Evolutionary conservation across 2,888 invertebrate genomes (phyloP).

Genomic region (Myopa testacea): DNA sequence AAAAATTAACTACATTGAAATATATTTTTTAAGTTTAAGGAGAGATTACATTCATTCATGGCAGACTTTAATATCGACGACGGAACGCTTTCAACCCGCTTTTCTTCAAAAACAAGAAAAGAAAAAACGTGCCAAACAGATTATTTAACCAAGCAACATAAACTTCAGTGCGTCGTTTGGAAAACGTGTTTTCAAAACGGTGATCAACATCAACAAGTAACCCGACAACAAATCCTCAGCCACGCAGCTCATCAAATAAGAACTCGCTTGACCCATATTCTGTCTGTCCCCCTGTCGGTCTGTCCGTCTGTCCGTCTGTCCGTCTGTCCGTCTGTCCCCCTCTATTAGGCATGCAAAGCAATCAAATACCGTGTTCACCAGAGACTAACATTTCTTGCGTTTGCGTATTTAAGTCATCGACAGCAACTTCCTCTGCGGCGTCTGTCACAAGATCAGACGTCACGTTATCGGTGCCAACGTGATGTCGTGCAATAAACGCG

Average conservation of each 20-base stretch:
- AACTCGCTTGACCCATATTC: constrained; percentile 28
- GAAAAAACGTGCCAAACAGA: background rate
- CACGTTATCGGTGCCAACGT: background rate
- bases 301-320: background rate
- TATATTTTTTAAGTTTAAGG: no score
- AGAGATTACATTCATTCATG: no score
- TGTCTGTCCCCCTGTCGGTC: background rate
- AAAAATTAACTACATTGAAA: no score
- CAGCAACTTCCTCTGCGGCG: constrained; percentile 17
- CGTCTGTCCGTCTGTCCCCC: background rate
- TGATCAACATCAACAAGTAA: background rate
- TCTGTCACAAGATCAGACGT: background rate
- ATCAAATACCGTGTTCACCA: background rate
- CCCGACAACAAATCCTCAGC: background rate
- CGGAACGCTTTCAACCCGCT: background rate
- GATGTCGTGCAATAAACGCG: background rate
- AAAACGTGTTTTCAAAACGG: no score
- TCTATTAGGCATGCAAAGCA: constrained; percentile 1
- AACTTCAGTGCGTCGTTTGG: no score
- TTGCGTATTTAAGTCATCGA: constrained; percentile 7
- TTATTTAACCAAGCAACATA: background rate
- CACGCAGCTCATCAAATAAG: background rate
- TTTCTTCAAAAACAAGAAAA: background rate
- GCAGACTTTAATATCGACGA: no score
- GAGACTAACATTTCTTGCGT: background rate